Conservation (phyloP, 2,888 invertebrate species). For the Piscicola geometra region DNA sequence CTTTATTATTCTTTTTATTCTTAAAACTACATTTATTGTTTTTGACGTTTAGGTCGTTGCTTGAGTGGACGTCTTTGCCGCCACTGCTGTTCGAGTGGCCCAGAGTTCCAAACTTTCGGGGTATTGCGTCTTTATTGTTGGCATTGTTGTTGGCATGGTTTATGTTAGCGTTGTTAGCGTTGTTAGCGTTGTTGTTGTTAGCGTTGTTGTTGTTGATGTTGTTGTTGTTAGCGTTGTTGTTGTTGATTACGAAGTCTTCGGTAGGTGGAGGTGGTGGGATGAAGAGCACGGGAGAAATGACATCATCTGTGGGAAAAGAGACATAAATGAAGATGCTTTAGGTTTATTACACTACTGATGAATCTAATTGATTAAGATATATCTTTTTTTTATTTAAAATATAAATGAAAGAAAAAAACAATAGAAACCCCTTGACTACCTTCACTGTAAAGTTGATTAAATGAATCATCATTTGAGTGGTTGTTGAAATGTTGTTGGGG, state of each 20-base stretch:
- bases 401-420: no score
- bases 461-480: constrained; percentile 18
- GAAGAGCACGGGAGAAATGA: constrained; percentile 7
- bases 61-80: neutral
- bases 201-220: no score
- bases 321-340: no score
- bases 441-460: constrained; percentile 16
- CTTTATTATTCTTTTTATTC: no score
- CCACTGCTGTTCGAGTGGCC: neutral
- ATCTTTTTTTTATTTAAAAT: no score
- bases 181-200: no score
- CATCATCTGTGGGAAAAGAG: neutral
- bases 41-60: neutral
- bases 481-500: constrained; percentile 20
- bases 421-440: no score
- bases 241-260: neutral
- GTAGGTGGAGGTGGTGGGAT: constrained; percentile 26
- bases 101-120: neutral
- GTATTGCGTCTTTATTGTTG: neutral
- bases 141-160: no score
- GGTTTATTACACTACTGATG: no score
- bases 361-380: no score
- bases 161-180: no score
- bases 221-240: neutral
- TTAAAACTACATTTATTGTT: neutral